Percentiles rank a stretch among this genome's conserved stretches.
These are phyloP conservation scores for Fringilla coelebs DNA, from an alignment of 2,797 vertebrate genomes.

Conservation along the genomic window DNA sequence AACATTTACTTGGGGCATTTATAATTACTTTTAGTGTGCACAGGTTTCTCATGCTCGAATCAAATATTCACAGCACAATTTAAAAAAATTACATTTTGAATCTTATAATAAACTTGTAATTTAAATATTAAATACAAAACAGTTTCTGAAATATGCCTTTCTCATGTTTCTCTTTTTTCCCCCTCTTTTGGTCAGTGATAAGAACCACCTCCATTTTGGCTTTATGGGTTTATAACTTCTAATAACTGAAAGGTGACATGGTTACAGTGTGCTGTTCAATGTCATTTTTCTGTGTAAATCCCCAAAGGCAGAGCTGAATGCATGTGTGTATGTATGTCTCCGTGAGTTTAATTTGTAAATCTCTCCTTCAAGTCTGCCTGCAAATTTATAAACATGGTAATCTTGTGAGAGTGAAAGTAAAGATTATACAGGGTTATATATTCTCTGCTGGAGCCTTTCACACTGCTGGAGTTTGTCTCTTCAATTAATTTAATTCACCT, in stretches of 20 bases:
- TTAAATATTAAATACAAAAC: constrained; percentile 7
- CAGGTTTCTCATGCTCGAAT: background rate
- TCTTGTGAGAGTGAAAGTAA: background rate
- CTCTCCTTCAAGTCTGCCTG: background rate
- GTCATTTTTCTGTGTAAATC: background rate
- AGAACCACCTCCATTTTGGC: background rate
- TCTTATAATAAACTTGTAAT: background rate
- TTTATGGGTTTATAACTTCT: background rate
- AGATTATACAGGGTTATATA: background rate
- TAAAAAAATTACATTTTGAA: background rate
- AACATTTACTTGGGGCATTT: background rate
- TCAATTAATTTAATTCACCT: background rate
- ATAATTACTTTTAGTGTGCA: background rate
- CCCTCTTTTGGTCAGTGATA: background rate
- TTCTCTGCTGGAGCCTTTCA: background rate
- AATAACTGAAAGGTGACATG: background rate
- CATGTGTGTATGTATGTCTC: fast-evolving
- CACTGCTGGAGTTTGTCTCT: background rate
- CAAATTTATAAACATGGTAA: background rate
- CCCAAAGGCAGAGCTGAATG: background rate
- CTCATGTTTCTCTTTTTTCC: background rate
- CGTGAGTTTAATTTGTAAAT: background rate
- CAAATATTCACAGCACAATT: background rate
- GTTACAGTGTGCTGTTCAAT: background rate
- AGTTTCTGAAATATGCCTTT: background rate